Base-by-base conservation (phyloP, 2,113 vertebrate species). In the Leptobrachium ailaonicum region DNA sequence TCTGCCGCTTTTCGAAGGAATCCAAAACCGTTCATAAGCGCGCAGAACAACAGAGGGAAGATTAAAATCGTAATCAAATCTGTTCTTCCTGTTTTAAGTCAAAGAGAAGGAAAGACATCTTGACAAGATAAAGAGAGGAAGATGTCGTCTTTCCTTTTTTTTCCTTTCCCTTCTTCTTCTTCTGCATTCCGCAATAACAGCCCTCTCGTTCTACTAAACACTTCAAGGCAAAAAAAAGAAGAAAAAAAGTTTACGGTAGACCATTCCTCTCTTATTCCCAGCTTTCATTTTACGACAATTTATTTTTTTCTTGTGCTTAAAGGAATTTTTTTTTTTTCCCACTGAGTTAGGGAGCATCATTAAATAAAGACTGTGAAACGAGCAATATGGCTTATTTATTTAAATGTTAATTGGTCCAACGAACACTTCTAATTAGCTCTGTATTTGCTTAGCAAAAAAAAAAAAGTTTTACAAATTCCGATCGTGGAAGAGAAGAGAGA, bases 361-460 rank as follows among this genome's bases (percentile, higher is more conserved):
- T 96, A 96, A 96, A 97, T 97, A 97, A 96, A 95, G 93, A 94
- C 94, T 92, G 94, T 95, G 93, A 96, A 97, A 98, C 96, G 94
- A 96, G 95, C 96, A 98, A 98, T 97, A 98, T 95, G 95, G 95
- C 96, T 97, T 94, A 95, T 96, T 97, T 96, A 94, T 94, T 94
- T 94, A 94, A 94, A 94, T 94, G 93, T 94, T 94, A 95, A 94
- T 93, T 94, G 92, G 95, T 95, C 92, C 96, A 97, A 97, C 95
- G 96, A 96, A 96, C 90, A 95, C 94, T 92, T 96, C 96, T 98
- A 98, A 99, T 99, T 98, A 98, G 95, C 95, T 95, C 92, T 95
- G 95, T 95, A 96, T 98, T 98, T 96, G 95, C 96, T 97, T 97
- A 95, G 94, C 93, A 93, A 94, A 96, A 32, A 32, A 32, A 32